Conservation (phyloP, 2,797 vertebrate species). For the Cyprinodon diabolis region DNA sequence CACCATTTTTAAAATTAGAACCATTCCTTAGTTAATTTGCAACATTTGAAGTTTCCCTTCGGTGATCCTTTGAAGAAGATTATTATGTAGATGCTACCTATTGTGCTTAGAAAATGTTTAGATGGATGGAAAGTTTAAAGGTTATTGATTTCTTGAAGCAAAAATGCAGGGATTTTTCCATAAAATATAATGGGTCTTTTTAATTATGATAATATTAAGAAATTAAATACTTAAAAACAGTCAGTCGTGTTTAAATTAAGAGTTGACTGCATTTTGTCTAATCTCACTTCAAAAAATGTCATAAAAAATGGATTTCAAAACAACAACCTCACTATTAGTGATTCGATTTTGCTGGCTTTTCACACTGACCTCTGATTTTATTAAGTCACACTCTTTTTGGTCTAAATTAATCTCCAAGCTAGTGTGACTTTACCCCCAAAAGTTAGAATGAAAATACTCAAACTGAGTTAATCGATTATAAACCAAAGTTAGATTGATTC, state of each 20-base stretch:
- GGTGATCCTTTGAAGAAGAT: not conserved
- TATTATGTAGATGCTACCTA: not conserved
- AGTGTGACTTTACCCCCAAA: too few species aligned
- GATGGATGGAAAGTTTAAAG: too few species aligned
- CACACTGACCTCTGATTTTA: not conserved
- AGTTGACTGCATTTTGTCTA: not conserved
- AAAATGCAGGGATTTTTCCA: too few species aligned
- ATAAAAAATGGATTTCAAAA: not conserved
- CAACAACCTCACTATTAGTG: not conserved
- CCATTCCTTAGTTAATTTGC: not conserved
- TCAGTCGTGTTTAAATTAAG: not conserved
- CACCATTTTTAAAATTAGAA: not conserved
- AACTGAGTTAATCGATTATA: not conserved
- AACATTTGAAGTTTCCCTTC: not conserved
- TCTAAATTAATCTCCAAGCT: not conserved
- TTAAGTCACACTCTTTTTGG: not conserved
- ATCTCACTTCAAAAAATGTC: not conserved
- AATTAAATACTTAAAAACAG: too few species aligned
- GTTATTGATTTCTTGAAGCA: too few species aligned
- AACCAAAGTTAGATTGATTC: not conserved
- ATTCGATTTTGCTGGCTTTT: not conserved
- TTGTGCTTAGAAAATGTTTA: too few species aligned
- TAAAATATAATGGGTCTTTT: too few species aligned
- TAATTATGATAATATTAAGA: too few species aligned
- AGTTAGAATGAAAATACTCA: not conserved